Conservation (phyloP, 2,113 vertebrate genomes). For the Centrocercus urophasianus region DNA sequence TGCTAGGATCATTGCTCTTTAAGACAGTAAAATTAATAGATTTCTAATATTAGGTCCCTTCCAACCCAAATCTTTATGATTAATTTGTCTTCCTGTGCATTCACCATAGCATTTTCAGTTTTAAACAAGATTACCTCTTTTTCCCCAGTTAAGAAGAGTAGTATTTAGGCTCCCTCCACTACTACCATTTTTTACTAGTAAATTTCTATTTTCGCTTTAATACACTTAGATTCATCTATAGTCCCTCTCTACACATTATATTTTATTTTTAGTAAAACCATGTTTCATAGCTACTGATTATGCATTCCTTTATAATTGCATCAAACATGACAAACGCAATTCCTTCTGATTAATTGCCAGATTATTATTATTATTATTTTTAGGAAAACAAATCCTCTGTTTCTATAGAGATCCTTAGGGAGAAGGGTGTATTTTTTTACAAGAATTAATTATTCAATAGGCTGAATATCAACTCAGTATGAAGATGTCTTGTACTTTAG, state of each 20-base stretch:
- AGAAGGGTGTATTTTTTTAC: not conserved
- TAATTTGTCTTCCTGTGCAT: not conserved
- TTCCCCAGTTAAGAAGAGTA: not conserved
- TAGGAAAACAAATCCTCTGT: not conserved
- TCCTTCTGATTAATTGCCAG: not conserved
- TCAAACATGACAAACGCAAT: not conserved
- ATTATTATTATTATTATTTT: not conserved
- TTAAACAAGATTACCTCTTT: not conserved
- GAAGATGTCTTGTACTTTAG: too few relatives aligned
- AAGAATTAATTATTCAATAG: not conserved
- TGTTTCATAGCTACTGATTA: conserved; percentile 5
- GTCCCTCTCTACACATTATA: not conserved
- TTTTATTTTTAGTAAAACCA: conserved; percentile 29
- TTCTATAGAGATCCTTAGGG: not conserved
- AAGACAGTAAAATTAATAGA: not conserved
- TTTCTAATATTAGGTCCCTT: not conserved
- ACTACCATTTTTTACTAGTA: not conserved
- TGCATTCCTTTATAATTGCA: not conserved
- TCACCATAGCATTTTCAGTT: not conserved
- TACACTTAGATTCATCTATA: not conserved
- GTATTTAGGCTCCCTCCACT: not conserved
- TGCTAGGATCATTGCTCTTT: not conserved
- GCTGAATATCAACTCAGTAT: too few relatives aligned
- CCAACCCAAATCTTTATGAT: too few relatives aligned
- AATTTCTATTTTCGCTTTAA: not conserved